A percentile compares a stretch with the other conserved stretches of the same genome.
Evolutionary conservation across 2,113 vertebrate species (phyloP).

Genomic region (Anoura caudifer): DNA sequence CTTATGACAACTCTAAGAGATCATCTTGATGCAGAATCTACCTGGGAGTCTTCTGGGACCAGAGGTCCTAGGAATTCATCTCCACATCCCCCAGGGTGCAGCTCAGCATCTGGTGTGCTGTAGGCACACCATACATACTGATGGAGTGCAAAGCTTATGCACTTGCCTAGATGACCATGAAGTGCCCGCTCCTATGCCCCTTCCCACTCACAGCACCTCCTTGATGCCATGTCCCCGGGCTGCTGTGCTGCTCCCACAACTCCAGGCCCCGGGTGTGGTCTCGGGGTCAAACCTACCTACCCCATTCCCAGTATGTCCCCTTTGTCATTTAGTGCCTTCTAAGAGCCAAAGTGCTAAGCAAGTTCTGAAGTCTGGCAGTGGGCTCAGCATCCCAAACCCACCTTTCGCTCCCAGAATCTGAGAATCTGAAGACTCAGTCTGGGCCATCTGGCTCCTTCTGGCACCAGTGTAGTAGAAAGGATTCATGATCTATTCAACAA

Average conservation of each 20-base stretch:
- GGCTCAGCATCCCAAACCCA: neutral
- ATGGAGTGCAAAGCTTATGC: neutral
- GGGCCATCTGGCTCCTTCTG: slow-evolving; percentile 27
- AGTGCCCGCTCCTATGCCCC: neutral
- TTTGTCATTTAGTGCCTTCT: neutral
- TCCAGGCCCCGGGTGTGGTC: neutral
- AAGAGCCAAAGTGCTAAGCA: neutral
- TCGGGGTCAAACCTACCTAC: neutral
- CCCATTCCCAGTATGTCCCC: neutral
- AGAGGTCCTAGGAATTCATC: neutral
- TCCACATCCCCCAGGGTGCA: neutral
- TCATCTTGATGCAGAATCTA: neutral
- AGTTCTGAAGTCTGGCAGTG: neutral
- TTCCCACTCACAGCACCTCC: neutral
- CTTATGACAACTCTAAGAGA: neutral
- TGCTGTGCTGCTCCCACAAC: neutral
- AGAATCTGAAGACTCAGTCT: neutral
- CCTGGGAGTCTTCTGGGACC: neutral
- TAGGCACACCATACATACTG: neutral
- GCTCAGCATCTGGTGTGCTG: neutral
- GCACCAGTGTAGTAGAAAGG: neutral
- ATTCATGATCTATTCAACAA: neutral
- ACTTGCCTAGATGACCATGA: neutral
- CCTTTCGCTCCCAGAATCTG: neutral
- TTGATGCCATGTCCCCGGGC: neutral